Base-by-base conservation (phyloP, 2,113 vertebrate species). In the Strigops habroptila region DNA sequence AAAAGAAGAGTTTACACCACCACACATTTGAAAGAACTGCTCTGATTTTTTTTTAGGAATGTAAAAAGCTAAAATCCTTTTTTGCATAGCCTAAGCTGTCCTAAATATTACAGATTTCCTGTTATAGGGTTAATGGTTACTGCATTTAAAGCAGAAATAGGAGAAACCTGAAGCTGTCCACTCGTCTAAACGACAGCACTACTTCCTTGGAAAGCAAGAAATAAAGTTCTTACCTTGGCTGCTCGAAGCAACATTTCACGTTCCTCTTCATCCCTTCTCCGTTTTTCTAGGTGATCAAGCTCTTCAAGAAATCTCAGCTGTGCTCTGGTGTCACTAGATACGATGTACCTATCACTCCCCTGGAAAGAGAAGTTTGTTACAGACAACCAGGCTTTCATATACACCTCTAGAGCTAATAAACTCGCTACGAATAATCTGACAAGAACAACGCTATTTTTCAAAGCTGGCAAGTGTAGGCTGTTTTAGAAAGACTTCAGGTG, bases 251-350 rank as follows among this genome's bases (percentile, higher is more conserved):
- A 91, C 67, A 98, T 97, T 93, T 99, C 98, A 81, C 97, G 97
- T 96, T 99, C 98, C 93, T 99, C 99, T 90, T 99, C 98, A 75
- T 98, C 98, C 62, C 97, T 98, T 65, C 97, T 98, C 90, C 97
- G 98, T 88, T 98, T 99, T 95, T 99, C 98, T 77, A 99, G 88
- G 57, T 97, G 97, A 96, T 99, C 99, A 14, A 99, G 97, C 80
- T 99, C 98, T 95, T 99, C 99, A 74, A 99, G 97, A 97, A 99
- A 99, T 84, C 95, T 99, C 90, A 99, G 98, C 88, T 99, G 99
- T 85, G 98, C 98, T 71, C 98, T 98, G 9, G 98, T 98, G 76
- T 99, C 99, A 86, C 91, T 99, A 71, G 97, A 98, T 69, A 98
- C 68, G 2, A 91, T 39, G 48, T 99, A 98, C 35, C 94, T 97